Base-by-base conservation (phyloP, 2,888 invertebrate genomes). In the Steinernema scapterisci region DNA sequence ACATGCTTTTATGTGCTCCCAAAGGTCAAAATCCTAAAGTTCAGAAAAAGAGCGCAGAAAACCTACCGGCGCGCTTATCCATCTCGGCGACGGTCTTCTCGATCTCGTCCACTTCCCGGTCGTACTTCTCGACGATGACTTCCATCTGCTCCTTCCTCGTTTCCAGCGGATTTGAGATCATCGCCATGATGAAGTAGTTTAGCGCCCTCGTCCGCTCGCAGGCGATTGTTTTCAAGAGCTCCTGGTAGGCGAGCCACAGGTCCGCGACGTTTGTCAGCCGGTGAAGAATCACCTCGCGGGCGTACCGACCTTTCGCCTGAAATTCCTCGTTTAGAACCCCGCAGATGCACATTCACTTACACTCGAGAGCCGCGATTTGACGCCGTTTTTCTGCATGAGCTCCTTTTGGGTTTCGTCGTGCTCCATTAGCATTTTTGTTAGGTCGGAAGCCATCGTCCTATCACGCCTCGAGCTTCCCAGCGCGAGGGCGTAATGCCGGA, bases 51-150 rank as follows among this genome's bases (percentile, higher is more conserved):
- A 38, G 38, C 38, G 3, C 9, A 38, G 9, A 9, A 38, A 5
- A 63, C 63, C 38, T n/a, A 63, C 63, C 63, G 31, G 63, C 63
- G 11, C 63, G 27, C 38, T 63, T 63, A 27, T 63, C 63, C 63
- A 63, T 63, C 63, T 63, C 63, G 31, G 63, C 31, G 63, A 63
- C 63, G 31, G 63, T 79, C n/a, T 77, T 79, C 45, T 83, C 79
- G 31, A 79, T 73, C 19, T 79, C 78, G 19, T 78, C 78, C 31
- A 81, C 56, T 25, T 77, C 78, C 13, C 70, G 70, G 73, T 75
- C 72, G 51, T 77, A 79, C 46, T 72, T 75, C 3, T 72, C 73
- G 44, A 75, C 27, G 38, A 63, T 27, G 25, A n/a, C 63, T 27
- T 63, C 27, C 27, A 63, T 27, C 63, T 63, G 25, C 31, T 27